Conservation (phyloP, 2,113 vertebrate species). For the Poeciliopsis occidentalis region DNA sequence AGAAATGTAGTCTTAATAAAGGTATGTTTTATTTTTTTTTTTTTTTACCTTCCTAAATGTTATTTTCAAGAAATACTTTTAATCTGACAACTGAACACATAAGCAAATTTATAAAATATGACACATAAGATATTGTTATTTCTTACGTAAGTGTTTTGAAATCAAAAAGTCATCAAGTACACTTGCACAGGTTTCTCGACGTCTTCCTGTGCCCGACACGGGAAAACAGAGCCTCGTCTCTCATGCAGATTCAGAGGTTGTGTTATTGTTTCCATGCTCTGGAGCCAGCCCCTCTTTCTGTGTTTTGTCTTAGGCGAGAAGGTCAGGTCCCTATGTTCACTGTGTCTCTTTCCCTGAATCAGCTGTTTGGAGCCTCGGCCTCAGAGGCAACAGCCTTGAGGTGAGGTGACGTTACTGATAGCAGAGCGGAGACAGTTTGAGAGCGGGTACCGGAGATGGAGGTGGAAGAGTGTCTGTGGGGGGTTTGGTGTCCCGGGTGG, state of each 20-base stretch:
- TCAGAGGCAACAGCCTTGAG: slow-evolving; percentile 82
- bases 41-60: no score
- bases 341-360: slow-evolving; percentile 85
- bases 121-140: no score
- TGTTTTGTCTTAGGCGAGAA: slow-evolving; percentile 92
- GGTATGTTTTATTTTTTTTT: no score
- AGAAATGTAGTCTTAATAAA: no score
- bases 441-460: slow-evolving; percentile 34
- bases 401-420: slow-evolving; percentile 83
- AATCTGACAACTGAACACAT: no score
- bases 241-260: slow-evolving; percentile 37
- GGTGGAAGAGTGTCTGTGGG: slow-evolving; percentile 5
- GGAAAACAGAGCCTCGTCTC: slow-evolving; percentile 61
- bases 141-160: not conserved
- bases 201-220: slow-evolving; percentile 16
- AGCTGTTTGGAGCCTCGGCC: slow-evolving; percentile 78
- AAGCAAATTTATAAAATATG: no score
- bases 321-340: slow-evolving; percentile 81
- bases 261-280: slow-evolving; percentile 81
- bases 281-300: slow-evolving; percentile 57
- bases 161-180: slow-evolving; percentile 11
- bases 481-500: not conserved
- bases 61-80: no score
- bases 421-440: slow-evolving; percentile 66
- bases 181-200: slow-evolving; percentile 5